Base-by-base conservation (phyloP, 2,113 vertebrate genomes). In the Pao palembangensis region DNA sequence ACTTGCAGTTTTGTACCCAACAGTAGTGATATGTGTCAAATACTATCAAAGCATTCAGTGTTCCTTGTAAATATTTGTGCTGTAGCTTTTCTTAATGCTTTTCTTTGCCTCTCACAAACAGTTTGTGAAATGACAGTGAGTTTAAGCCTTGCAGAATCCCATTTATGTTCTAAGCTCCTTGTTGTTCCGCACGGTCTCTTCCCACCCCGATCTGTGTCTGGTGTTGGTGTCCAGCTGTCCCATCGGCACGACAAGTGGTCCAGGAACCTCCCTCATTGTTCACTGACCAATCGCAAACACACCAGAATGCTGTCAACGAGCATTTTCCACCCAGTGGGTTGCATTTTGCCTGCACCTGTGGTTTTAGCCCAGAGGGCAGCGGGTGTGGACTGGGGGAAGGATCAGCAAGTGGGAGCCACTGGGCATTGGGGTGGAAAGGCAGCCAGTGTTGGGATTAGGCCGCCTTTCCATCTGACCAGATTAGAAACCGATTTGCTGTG, bases 191-290 rank as follows among this genome's bases (percentile, higher is more conserved):
- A 66, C 73, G 69, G 71, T 84, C 71, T 82, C 67, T 64, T 78
- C 71, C 73, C 71, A 79, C 76, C 76, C 76, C 68, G 71, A 80
- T 80, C 80, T 17, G 46, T 73, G 70, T 65, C 63, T 76, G 75
- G 76, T 76, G 68, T 76, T 63, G 70, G 61, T 62, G 59, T 82
- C 84, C 88, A 87, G 85, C 84, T 89, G 86, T 87, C 87, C 70
- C 79, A 83, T 88, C 80, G 70, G 81, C 78, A 83, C 44, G 83
- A 88, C 87, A 87, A 88, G 85, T 85, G 76, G 79, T 83, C 87
- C 69, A 77, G 81, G 83, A 85, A 81, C 79, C 78, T 79, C 78
- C 81, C 73, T 87, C 62, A 81, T 85, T 89, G 81, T 82, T 89
- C 84, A 83, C 63, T 82, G 81, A 84, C 85, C 83, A 84, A 83